Percentiles rank a stretch among this genome's conserved stretches.
Evolutionary conservation across 2,113 vertebrate genomes (phyloP).

Genomic region (Maccullochella peelii): DNA sequence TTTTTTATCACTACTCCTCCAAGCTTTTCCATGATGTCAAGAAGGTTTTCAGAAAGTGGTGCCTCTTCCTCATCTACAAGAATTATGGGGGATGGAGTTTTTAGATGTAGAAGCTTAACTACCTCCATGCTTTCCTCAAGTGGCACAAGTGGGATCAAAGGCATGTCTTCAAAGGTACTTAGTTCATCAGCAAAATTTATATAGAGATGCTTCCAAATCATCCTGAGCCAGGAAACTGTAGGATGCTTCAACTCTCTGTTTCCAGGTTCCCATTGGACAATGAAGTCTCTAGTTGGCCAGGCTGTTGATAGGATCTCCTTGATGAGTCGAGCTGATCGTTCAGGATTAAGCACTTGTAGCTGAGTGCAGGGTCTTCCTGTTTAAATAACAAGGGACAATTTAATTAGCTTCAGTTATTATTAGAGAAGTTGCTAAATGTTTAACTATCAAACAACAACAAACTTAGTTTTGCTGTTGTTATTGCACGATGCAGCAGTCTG

Average conservation of each 20-base stretch:
- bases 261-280: constrained; percentile 92
- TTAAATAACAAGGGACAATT: constrained; percentile 50
- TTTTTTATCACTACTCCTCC: constrained; percentile 93
- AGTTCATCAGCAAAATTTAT: constrained; percentile 95
- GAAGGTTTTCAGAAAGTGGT: constrained; percentile 88
- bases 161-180: constrained; percentile 94
- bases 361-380: constrained; percentile 96
- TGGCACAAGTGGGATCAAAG: constrained; percentile 91
- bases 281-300: constrained; percentile 92
- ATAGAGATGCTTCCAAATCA: constrained; percentile 97
- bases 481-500: not conserved
- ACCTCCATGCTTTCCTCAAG: constrained; percentile 85
- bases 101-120: constrained; percentile 91
- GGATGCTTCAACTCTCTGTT: constrained; percentile 91
- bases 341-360: constrained; percentile 92
- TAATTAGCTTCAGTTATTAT: constrained; percentile 17
- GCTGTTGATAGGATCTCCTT: constrained; percentile 91
- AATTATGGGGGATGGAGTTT: constrained; percentile 91
- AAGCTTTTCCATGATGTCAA: constrained; percentile 90
- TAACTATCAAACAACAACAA: not conserved
- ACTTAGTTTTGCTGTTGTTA: constrained; percentile 25
- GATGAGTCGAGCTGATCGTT: constrained; percentile 93
- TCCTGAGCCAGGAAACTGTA: constrained; percentile 91
- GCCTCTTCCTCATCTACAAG: constrained; percentile 87
- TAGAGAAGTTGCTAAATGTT: not conserved